phyloP scores from a whole-genome alignment of 2,888 invertebrate species.

The Petrophora chlorosata region DNA sequence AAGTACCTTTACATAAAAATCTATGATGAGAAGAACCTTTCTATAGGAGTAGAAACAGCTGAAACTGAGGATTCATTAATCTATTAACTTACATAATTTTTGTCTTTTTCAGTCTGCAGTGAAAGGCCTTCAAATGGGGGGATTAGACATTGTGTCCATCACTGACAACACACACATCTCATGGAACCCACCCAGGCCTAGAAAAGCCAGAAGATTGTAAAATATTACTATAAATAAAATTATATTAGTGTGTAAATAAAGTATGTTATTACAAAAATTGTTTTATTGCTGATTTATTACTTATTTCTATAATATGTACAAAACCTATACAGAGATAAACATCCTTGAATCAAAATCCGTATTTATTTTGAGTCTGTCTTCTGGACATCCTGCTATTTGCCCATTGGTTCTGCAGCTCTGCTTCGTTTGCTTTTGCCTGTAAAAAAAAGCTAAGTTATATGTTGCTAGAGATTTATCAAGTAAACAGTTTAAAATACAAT shows the following conservation, averaged over 20 bases:
- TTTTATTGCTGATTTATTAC: constrained; percentile 9
- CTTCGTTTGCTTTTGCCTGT: constrained; percentile 97
- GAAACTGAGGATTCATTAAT: not conserved
- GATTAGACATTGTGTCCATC: constrained; percentile 94
- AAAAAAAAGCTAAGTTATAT: constrained; percentile 46
- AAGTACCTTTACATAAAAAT: constrained; percentile 48
- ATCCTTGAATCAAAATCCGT: constrained; percentile 90
- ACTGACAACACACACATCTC: constrained; percentile 96
- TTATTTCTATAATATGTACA: constrained; percentile 5
- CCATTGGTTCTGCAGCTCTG: constrained; percentile 97
- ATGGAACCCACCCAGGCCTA: constrained; percentile 91
- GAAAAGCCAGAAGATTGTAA: constrained; percentile 93
- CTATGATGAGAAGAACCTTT: too few species aligned
- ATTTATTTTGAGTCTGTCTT: constrained; percentile 96
- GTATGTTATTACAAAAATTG: not conserved
- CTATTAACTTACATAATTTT: not conserved
- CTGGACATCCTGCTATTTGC: constrained; percentile 92
- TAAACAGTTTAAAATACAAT: too few species aligned
- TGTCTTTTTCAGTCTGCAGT: constrained; percentile 90
- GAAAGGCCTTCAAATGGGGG: constrained; percentile 96
- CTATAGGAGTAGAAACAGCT: too few species aligned
- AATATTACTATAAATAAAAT: constrained; percentile 15
- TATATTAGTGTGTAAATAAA: constrained; percentile 27
- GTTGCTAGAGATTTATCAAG: not conserved
- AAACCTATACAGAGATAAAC: not conserved